These are phyloP conservation scores for Anguilla megastoma DNA, from an alignment of 2,797 vertebrate species.

Conservation along the genomic window DNA sequence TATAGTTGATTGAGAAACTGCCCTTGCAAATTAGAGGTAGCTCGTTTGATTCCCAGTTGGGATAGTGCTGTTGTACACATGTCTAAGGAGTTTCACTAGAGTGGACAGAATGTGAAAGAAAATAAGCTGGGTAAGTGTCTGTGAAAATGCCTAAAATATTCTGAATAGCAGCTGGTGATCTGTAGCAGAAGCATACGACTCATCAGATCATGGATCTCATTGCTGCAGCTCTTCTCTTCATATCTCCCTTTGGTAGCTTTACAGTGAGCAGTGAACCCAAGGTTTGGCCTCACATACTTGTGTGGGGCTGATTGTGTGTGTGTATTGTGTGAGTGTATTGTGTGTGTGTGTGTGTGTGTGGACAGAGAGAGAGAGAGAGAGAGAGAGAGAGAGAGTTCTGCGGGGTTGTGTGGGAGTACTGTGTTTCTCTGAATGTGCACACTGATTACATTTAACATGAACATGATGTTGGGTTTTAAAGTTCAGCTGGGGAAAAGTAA, in stretches of 20 bases:
- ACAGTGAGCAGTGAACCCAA: neutral
- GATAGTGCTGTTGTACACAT: neutral
- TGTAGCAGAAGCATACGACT: neutral
- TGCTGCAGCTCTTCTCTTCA: neutral
- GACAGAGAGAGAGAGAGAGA: too few species aligned
- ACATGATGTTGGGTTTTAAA: neutral
- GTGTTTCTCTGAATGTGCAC: neutral
- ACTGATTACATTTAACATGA: neutral
- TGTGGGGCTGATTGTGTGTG: neutral
- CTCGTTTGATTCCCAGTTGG: neutral
- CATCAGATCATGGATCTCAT: neutral
- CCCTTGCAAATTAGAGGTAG: neutral
- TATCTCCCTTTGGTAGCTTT: neutral
- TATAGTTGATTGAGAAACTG: neutral
- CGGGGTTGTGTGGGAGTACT: too few species aligned
- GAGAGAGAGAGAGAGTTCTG: too few species aligned
- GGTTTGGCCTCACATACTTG: neutral
- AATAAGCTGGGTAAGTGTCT: neutral
- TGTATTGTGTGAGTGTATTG: neutral
- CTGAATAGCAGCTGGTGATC: neutral
- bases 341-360: slow-evolving; percentile 1
- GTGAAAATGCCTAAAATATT: neutral
- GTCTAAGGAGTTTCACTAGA: neutral
- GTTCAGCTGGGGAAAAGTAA: neutral
- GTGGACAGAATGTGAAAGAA: neutral